Evolutionary conservation across 2,797 vertebrate species (phyloP).

Genomic region (Trichosurus vulpecula): DNA sequence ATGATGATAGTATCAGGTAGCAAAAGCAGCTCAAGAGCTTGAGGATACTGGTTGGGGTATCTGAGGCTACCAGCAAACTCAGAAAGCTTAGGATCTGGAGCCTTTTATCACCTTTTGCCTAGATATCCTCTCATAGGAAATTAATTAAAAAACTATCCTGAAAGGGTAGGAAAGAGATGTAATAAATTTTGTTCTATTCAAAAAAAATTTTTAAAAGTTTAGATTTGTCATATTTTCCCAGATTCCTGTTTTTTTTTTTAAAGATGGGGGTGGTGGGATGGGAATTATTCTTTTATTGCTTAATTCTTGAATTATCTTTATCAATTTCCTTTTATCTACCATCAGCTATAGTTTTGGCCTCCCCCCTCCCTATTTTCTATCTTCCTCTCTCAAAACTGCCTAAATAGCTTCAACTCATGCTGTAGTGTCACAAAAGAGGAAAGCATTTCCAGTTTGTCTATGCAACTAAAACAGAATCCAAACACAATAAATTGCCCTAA

Average conservation of each 20-base stretch:
- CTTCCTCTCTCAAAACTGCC: slow-evolving; percentile 63
- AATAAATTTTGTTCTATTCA: not conserved
- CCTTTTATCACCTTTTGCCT: not conserved
- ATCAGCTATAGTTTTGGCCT: not conserved
- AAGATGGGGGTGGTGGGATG: not conserved
- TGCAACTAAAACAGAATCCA: slow-evolving; percentile 63
- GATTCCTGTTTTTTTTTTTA: not conserved
- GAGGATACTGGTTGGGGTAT: not conserved
- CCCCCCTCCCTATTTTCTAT: not conserved
- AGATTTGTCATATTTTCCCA: not conserved
- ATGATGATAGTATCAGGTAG: not conserved
- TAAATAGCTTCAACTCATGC: slow-evolving; percentile 69
- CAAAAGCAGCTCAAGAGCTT: not conserved
- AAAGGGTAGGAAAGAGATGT: not conserved
- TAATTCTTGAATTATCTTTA: slow-evolving; percentile 56
- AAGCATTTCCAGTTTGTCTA: slow-evolving; percentile 52
- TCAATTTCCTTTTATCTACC: slow-evolving; percentile 30
- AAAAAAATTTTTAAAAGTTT: not conserved
- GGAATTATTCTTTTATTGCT: slow-evolving; percentile 23
- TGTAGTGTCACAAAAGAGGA: slow-evolving; percentile 48
- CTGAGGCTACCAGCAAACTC: not conserved
- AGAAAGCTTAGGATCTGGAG: not conserved
- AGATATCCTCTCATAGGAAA: not conserved
- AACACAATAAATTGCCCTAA: slow-evolving; percentile 37
- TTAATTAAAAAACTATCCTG: not conserved